phyloP scores from a whole-genome alignment of 2,888 invertebrate genomes.

The Ornithoptera alexandrae region DNA sequence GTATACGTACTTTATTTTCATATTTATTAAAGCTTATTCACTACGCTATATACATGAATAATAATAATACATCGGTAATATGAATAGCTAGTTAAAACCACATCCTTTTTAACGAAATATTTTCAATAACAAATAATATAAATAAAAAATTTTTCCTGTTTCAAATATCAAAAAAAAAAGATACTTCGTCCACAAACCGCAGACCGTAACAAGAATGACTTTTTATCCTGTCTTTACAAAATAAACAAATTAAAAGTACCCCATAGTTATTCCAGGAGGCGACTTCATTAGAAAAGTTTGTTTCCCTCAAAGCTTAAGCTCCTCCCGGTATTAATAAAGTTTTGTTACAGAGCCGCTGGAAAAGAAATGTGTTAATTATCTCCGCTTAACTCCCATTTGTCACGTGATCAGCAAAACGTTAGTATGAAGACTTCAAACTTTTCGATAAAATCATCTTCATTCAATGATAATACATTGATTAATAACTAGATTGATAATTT shows the following conservation, averaged over 20 bases:
- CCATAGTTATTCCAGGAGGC: constrained; percentile 70
- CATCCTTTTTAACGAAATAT: too few species aligned
- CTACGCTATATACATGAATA: not conserved
- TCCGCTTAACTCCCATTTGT: constrained; percentile 25
- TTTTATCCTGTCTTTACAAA: constrained; percentile 48
- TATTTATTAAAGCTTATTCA: not conserved
- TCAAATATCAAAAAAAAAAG: not conserved
- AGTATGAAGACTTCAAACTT: not conserved
- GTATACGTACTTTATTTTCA: not conserved
- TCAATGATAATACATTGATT: too few species aligned
- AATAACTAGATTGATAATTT: too few species aligned
- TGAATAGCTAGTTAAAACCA: too few species aligned
- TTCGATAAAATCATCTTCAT: not conserved
- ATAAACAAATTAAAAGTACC: constrained; percentile 71
- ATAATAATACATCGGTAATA: not conserved
- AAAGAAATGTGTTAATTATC: constrained; percentile 78
- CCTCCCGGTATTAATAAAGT: constrained; percentile 77
- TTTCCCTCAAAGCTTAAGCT: constrained; percentile 73
- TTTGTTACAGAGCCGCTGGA: constrained; percentile 64
- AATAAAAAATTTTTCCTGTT: not conserved
- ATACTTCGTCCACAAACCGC: constrained; percentile 13
- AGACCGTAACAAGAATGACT: constrained; percentile 27
- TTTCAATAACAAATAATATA: too few species aligned
- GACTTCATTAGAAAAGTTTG: constrained; percentile 79
- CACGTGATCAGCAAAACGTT: constrained; percentile 14